These are phyloP conservation scores for Anguilla japonica DNA, from an alignment of 2,113 vertebrate genomes.

Conservation along the genomic window DNA sequence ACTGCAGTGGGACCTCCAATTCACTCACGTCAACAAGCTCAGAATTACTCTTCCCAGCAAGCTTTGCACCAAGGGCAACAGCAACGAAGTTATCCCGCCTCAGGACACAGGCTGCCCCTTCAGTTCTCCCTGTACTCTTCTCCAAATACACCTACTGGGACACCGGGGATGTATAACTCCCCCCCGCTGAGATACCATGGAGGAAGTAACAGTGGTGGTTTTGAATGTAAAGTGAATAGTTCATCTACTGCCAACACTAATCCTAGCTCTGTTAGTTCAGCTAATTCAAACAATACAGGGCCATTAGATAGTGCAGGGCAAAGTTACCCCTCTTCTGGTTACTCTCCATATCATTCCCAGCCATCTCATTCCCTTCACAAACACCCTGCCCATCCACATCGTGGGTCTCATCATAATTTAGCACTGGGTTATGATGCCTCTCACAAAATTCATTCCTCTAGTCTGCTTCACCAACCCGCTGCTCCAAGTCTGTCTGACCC, in stretches of 20 bases:
- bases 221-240: slow-evolving; percentile 72
- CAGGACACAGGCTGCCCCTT: slow-evolving; percentile 67
- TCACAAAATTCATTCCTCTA: slow-evolving; percentile 62
- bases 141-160: slow-evolving; percentile 71
- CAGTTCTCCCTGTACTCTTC: slow-evolving; percentile 71
- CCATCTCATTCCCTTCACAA: slow-evolving; percentile 68
- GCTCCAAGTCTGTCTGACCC: slow-evolving; percentile 56
- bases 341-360: slow-evolving; percentile 59
- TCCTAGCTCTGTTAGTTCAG: slow-evolving; percentile 64
- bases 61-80: slow-evolving; percentile 77
- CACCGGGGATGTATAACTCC: slow-evolving; percentile 74
- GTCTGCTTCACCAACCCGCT: slow-evolving; percentile 52
- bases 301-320: slow-evolving; percentile 65
- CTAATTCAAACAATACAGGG: slow-evolving; percentile 67
- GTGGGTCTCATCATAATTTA: slow-evolving; percentile 66
- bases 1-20: slow-evolving; percentile 69
- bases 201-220: slow-evolving; percentile 52
- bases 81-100: slow-evolving; percentile 63
- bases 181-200: slow-evolving; percentile 71
- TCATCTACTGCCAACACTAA: slow-evolving; percentile 64
- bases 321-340: slow-evolving; percentile 64
- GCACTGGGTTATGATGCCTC: slow-evolving; percentile 64
- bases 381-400: slow-evolving; percentile 64
- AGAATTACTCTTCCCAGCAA: slow-evolving; percentile 83
- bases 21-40: slow-evolving; percentile 83